phyloP scores from a whole-genome alignment of 2,797 vertebrate species.

The Naso thynnoides region DNA sequence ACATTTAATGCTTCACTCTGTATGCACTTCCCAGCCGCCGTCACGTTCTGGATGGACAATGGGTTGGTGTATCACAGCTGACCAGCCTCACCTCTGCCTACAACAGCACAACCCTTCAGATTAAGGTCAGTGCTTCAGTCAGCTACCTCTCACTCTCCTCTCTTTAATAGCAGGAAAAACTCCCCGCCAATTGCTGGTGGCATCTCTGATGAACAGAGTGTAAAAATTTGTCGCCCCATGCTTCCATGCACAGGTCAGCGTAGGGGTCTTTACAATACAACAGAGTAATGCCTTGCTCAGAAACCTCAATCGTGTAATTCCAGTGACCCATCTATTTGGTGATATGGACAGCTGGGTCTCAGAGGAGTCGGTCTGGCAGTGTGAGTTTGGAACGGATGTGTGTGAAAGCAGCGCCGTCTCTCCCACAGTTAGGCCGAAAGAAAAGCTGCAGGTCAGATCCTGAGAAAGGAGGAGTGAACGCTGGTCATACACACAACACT shows the following conservation, averaged over 20 bases:
- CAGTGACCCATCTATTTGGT: conserved; percentile 78
- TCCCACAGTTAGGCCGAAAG: conserved; percentile 31
- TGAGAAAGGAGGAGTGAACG: conserved; percentile 11
- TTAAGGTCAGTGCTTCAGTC: conserved; percentile 83
- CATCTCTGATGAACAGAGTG: conserved; percentile 79
- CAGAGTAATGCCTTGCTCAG: conserved; percentile 60
- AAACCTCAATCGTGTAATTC: conserved; percentile 80
- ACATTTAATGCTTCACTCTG: conserved; percentile 76
- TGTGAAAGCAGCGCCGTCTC: conserved; percentile 16
- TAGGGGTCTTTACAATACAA: conserved; percentile 73
- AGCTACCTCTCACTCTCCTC: conserved; percentile 61
- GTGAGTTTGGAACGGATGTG: conserved; percentile 44
- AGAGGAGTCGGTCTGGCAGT: conserved; percentile 44
- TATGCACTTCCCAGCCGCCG: conserved; percentile 71
- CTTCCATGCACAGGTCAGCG: conserved; percentile 82
- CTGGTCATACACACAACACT: conserved; percentile 17
- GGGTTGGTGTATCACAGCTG: conserved; percentile 72
- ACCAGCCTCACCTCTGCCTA: conserved; percentile 81
- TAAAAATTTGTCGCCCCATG: conserved; percentile 71
- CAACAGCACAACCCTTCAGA: conserved; percentile 75
- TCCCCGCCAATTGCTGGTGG: conserved; percentile 66
- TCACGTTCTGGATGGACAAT: conserved; percentile 66
- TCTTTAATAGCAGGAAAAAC: conserved; percentile 67
- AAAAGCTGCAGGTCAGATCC: conserved; percentile 25
- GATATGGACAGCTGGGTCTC: conserved; percentile 72